Conservation (phyloP, 2,888 invertebrate genomes). For the Chrysolina americana region DNA sequence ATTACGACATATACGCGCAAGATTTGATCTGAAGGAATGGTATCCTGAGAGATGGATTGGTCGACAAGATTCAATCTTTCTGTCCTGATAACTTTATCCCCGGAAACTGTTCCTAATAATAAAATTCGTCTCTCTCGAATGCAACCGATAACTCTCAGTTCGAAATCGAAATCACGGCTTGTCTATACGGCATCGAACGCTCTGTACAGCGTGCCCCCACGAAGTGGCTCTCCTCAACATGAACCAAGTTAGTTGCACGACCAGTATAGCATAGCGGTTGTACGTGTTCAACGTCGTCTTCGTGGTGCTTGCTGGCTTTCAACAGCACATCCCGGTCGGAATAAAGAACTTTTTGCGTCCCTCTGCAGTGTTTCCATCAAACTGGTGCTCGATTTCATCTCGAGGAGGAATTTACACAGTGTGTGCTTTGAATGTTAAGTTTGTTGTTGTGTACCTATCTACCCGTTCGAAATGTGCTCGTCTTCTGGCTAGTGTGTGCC, state of each 20-base stretch:
- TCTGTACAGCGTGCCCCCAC: slow-evolving; percentile 52
- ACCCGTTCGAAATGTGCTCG: slow-evolving; percentile 7
- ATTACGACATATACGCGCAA: too few species aligned
- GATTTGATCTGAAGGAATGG: too few species aligned
- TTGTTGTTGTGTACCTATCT: slow-evolving; percentile 1
- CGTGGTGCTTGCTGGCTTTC: slow-evolving; percentile 19
- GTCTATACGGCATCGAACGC: slow-evolving; percentile 16
- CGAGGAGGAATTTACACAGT: slow-evolving; percentile 12
- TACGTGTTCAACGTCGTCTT: slow-evolving; percentile 51
- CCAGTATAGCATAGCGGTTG: slow-evolving; percentile 61
- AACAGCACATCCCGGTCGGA: neutral
- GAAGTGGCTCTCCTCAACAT: slow-evolving; percentile 44
- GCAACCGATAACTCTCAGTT: slow-evolving; percentile 1
- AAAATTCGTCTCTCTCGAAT: neutral
- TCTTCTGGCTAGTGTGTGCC: slow-evolving; percentile 11
- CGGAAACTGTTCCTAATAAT: neutral
- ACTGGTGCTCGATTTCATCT: neutral
- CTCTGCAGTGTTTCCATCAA: slow-evolving; percentile 11
- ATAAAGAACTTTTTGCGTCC: slow-evolving; percentile 7
- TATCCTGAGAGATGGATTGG: too few species aligned
- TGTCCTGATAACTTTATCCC: too few species aligned
- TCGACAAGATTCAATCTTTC: too few species aligned
- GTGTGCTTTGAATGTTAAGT: slow-evolving; percentile 14
- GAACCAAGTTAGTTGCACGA: slow-evolving; percentile 50
- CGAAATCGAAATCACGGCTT: neutral